phyloP scores from a whole-genome alignment of 2,113 vertebrate genomes.

The Equus quagga region DNA sequence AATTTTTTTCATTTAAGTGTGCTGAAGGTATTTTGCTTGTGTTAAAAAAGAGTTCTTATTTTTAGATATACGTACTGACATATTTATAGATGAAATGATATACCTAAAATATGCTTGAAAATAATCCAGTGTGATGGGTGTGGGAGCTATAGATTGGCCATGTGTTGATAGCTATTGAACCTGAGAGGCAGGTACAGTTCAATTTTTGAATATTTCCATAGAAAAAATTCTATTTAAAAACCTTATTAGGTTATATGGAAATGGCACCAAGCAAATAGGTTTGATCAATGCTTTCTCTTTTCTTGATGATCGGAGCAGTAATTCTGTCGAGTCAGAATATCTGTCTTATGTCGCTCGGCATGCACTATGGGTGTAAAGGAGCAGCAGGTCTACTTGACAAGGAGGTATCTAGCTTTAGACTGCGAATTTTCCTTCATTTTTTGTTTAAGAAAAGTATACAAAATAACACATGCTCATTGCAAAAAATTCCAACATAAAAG shows the following conservation, averaged over 20 bases:
- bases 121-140: neutral
- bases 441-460: neutral
- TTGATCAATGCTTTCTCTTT: neutral
- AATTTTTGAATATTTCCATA: constrained; percentile 38
- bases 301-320: neutral
- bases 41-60: constrained; percentile 21
- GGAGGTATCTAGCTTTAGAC: neutral
- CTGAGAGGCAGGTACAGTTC: neutral
- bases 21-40: neutral
- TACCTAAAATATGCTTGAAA: constrained; percentile 29
- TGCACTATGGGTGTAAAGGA: neutral
- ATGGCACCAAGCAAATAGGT: neutral
- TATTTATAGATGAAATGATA: constrained; percentile 15
- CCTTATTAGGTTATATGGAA: neutral
- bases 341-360: neutral
- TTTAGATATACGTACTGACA: neutral
- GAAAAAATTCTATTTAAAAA: neutral
- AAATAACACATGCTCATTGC: constrained; percentile 36
- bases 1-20: constrained; percentile 8
- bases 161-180: neutral
- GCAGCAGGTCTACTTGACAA: constrained; percentile 27
- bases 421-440: constrained; percentile 25
- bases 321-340: constrained; percentile 36
- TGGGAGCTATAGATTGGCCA: neutral
- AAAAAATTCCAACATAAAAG: constrained; percentile 46